Evolutionary conservation across 1,140 invertebrate genomes (phyloP), one percentile per base, ranked within the genome.

Genomic region (Amphibalanus amphitrite): DNA sequence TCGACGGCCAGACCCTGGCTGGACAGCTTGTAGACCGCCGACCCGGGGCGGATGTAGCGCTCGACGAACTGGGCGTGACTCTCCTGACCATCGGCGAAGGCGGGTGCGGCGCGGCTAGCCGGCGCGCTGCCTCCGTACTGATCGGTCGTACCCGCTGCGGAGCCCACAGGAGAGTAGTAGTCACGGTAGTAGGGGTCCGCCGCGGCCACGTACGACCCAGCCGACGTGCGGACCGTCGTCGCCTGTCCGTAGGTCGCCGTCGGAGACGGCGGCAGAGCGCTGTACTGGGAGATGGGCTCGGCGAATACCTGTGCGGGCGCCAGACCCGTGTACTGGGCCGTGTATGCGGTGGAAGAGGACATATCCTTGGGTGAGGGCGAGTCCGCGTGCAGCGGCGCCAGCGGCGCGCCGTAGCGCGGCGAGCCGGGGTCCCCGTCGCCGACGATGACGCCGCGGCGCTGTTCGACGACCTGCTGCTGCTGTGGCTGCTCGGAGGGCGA

Each of bases 1-100:
- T 95, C 92, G 75, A 94, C 91, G 8, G 90, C 92, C 65, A 93
- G 85, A 30, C 76, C 76, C 40, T 67, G 65, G 28, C 65, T 28
- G 65, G 28, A 28, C 65, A 67, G 28, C 65, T 67, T 67, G 65
- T 67, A 67, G 3, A 26, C 65, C n/a, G 26, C 65, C 3, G 26
- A 26, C 3, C n/a, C 65, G n/a, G 65, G 65, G 3, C 84, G 78
- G 10, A 84, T 83, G 75, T 86, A 86, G 25, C 84, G 79, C 77
- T 87, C 82, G 72, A 82, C 79, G 71, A 82, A 85, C 65, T 67
- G 65, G 47, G 47, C 47, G 47, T 59, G 47, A 3, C 47, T 20
- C 47, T 59, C 47, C 47, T 59, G 47, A 1, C 47, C 47, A 20
- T 59, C 47, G 17, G 47, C 17, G 47, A 20, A 59, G 13, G 20